Base-by-base conservation (phyloP, 2,888 invertebrate species). In the Tridacna crocea region DNA sequence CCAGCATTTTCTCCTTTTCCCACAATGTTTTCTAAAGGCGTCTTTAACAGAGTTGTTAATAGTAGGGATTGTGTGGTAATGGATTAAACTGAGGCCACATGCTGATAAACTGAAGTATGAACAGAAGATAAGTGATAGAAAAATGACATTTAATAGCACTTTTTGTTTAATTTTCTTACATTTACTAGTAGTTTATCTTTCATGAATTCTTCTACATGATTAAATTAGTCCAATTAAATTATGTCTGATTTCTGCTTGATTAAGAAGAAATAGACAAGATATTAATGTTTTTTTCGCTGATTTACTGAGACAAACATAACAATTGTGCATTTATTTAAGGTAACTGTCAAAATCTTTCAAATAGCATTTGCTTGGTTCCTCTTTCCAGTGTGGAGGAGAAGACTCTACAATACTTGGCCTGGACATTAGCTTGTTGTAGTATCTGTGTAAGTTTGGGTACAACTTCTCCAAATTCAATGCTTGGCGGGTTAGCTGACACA, bases 331-430 rank as follows among this genome's bases (percentile, higher is more conserved):
- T 36, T 36, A 36, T 36, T 36, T 36, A 36, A 36, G 36, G 36
- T 36, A 36, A 8, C 36, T 36, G 8, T 36, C 36, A 24, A 61
- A 74, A 13, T 74, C 75, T 22, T 65, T 47, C 75, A 75, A 61
- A 2, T 26, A 15, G 11, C 27, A 51, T 26, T 55, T 55, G n/a
- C 48, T 48, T 19, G 61, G 61, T 13, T 51, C 24, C 8, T 85
- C 88, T 26, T 80, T 88, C 92, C 92, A 92, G 82, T 92, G 91
- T 0, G 92, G 92, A 8, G 92, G 92, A 88, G 87, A 88, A 4
- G 89, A 87, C 36, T 80, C 79, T 47, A 88, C 55, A 17, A 92
- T 87, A 13, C 88, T 87, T 4, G 88, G 87, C 36, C 90, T 80
- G 22, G 82, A 68, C 8, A 26, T 65, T 36, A 91, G 60, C 10